A percentile compares a stretch with the other conserved stretches of the same genome.
phyloP scores from a whole-genome alignment of 2,888 invertebrate species.

The Hypsopygia costalis region DNA sequence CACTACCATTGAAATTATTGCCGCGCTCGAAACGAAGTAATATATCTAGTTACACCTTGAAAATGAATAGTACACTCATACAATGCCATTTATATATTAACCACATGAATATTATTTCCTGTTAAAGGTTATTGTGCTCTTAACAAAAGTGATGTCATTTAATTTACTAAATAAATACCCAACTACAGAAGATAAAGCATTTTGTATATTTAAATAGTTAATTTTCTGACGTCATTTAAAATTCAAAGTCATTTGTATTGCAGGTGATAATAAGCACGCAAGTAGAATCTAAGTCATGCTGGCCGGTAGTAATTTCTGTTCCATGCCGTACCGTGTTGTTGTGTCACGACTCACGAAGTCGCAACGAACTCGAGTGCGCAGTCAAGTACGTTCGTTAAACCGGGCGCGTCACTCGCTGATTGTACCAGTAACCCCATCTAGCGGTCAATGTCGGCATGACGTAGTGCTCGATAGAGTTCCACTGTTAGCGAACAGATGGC shows the following conservation, averaged over 20 bases:
- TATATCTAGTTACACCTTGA: too few species aligned
- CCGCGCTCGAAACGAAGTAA: too few species aligned
- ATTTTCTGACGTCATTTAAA: too few species aligned
- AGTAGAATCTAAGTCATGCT: constrained; percentile 4
- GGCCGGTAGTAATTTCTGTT: constrained; percentile 8
- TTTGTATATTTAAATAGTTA: neutral
- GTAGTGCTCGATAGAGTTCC: constrained; percentile 42
- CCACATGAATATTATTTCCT: constrained; percentile 19
- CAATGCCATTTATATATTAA: constrained; percentile 1
- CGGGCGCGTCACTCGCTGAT: constrained; percentile 56
- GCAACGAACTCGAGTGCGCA: constrained; percentile 65
- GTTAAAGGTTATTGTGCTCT: constrained; percentile 37
- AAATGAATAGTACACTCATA: neutral
- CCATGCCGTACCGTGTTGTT: constrained; percentile 27
- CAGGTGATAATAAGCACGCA: neutral
- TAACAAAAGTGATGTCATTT: constrained; percentile 37
- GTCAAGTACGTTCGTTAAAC: constrained; percentile 80
- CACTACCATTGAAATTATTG: too few species aligned
- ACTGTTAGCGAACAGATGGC: constrained; percentile 51
- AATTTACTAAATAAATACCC: constrained; percentile 19
- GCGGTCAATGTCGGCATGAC: constrained; percentile 77
- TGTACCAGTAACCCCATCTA: constrained; percentile 71
- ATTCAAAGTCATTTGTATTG: too few species aligned
- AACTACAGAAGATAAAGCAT: too few species aligned
- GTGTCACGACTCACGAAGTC: constrained; percentile 45